Base-by-base conservation (phyloP, 2,113 vertebrate genomes). In the Merops nubicus region DNA sequence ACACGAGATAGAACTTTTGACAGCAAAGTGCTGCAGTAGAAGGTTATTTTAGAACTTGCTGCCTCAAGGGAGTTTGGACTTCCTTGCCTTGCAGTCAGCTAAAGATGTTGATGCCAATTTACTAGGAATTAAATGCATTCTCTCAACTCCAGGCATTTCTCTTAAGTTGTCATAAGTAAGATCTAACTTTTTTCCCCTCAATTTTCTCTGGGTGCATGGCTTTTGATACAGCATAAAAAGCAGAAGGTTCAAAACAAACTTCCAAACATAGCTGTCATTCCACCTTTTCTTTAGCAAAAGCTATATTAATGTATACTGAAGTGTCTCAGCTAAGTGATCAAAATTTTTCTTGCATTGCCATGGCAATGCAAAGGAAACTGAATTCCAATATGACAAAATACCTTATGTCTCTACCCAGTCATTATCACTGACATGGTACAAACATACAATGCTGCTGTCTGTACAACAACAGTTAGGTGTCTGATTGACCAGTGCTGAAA, bases 31-130 rank as follows among this genome's bases (percentile, higher is more conserved):
- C 90, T 95, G 88, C 89, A 94, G 91, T 57, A 85, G 75, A 34
- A 84, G 89, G 69, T 95, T 97, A 95, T 97, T 97, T 97, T 94
- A 94, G 94, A 97, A 88, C 85, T 94, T 89, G 74, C 65, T 96
- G 63, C 89, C 96, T 96, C 79, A 34, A 95, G 93, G 92, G 95
- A 92, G 36, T 93, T 97, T 80, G 94, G 86, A 91, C 95, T 96
- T 96, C 64, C 85, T 90, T 97, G 86, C 88, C 89, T 93, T 73
- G 69, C 91, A 96, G 95, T 96, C 97, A 96, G 89, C 78, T 89
- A 28, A 95, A 97, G 95, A 91, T 79, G 76, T 94, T 91, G 94
- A 94, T 97, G 89, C 75, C 91, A 91, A 91, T 91, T 96, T 95
- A 93, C 76, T 77, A 83, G 65, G 94, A 96, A 97, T 96, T 95